A percentile compares a stretch with the other conserved stretches of the same genome.
Evolutionary conservation across 2,797 vertebrate species (phyloP).

Genomic region (Channallabes apus): DNA sequence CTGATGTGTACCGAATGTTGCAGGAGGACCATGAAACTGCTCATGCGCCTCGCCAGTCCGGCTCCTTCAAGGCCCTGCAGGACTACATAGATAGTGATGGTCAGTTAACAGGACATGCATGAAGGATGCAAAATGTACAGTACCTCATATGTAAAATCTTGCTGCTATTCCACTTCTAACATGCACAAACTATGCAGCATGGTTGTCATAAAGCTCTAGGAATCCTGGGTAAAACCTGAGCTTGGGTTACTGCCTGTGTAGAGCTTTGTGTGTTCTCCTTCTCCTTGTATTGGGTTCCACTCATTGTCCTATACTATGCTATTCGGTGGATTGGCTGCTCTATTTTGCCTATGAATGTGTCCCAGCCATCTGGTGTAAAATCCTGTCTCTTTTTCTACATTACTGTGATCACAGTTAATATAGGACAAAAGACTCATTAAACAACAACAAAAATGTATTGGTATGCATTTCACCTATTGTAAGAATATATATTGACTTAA

Average conservation of each 20-base stretch:
- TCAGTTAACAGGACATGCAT: slow-evolving; percentile 63
- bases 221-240: not conserved
- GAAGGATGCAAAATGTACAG: not conserved
- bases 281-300: not conserved
- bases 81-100: slow-evolving; percentile 89
- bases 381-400: not conserved
- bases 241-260: not conserved
- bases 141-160: not conserved
- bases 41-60: slow-evolving; percentile 88
- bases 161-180: not conserved
- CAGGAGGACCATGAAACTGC: slow-evolving; percentile 79
- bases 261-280: not conserved
- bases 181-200: not conserved
- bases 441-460: no score
- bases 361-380: not conserved
- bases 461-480: no score
- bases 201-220: not conserved
- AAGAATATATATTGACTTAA: no score
- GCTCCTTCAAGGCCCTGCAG: slow-evolving; percentile 94
- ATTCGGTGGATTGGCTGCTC: not conserved
- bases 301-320: not conserved
- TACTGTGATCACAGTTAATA: not conserved
- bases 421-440: no score
- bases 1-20: slow-evolving; percentile 93
- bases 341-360: not conserved